phyloP scores from a whole-genome alignment of 2,113 vertebrate genomes.

The Eonycteris spelaea region DNA sequence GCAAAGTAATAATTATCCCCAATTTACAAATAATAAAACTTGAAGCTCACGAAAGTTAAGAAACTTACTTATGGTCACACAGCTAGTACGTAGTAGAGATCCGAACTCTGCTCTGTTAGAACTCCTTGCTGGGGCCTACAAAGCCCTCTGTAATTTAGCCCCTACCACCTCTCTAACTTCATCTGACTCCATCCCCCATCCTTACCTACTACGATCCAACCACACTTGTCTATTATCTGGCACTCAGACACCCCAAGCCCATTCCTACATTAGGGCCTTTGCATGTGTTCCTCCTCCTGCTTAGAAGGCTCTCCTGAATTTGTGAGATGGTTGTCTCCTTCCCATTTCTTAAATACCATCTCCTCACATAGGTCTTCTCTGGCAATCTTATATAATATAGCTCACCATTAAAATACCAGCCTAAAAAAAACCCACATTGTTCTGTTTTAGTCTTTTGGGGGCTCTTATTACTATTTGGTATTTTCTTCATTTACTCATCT shows the following conservation, averaged over 20 bases:
- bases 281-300: not conserved
- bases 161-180: not conserved
- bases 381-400: not conserved
- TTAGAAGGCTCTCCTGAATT: not conserved
- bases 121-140: not conserved
- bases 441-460: not conserved
- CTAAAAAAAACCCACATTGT: not conserved
- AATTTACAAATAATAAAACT: slow-evolving; percentile 22
- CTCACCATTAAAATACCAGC: not conserved
- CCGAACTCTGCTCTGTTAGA: not conserved
- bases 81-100: not conserved
- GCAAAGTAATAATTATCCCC: not conserved
- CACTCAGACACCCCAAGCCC: not conserved
- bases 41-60: not conserved
- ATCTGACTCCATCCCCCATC: not conserved
- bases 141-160: not conserved
- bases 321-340: not conserved
- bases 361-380: not conserved
- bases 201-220: not conserved
- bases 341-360: not conserved
- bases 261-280: not conserved
- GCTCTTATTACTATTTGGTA: not conserved
- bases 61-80: not conserved
- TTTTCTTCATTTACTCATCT: not conserved
- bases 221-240: not conserved